Conservation (phyloP, 2,888 invertebrate genomes). For the Tyria jacobaeae region DNA sequence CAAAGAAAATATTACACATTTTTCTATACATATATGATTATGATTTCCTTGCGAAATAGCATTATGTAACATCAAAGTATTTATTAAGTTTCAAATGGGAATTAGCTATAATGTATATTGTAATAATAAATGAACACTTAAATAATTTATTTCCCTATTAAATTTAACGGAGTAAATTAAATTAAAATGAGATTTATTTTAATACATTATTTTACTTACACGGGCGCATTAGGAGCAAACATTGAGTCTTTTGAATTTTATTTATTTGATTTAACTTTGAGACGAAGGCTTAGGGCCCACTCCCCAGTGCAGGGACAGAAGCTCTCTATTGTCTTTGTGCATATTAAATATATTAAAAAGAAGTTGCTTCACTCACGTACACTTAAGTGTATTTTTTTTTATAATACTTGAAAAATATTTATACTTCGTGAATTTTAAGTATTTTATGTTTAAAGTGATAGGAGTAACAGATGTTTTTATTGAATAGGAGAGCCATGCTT, state of each 20-base stretch:
- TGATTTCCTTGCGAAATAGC: too few species aligned
- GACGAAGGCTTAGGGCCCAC: neutral
- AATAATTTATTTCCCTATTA: too few species aligned
- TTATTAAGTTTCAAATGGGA: too few species aligned
- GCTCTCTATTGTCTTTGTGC: neutral
- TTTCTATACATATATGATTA: too few species aligned
- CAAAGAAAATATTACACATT: slow-evolving; percentile 11
- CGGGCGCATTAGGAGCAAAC: neutral
- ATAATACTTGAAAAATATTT: neutral
- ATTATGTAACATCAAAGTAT: too few species aligned
- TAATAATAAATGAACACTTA: neutral
- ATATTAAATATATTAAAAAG: too few species aligned
- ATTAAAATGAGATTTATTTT: too few species aligned
- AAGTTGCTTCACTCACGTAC: neutral
- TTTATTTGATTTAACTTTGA: neutral
- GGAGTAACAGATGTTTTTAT: too few species aligned
- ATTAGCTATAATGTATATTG: too few species aligned
- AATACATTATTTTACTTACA: neutral
- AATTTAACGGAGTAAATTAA: too few species aligned
- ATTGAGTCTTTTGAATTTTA: neutral
- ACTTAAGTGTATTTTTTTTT: neutral
- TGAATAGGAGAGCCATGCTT: too few species aligned
- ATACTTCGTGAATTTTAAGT: too few species aligned
- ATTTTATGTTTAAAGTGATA: neutral
- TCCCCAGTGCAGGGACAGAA: neutral